phyloP scores from a whole-genome alignment of 2,113 vertebrate genomes.

The Catharus minimus region DNA sequence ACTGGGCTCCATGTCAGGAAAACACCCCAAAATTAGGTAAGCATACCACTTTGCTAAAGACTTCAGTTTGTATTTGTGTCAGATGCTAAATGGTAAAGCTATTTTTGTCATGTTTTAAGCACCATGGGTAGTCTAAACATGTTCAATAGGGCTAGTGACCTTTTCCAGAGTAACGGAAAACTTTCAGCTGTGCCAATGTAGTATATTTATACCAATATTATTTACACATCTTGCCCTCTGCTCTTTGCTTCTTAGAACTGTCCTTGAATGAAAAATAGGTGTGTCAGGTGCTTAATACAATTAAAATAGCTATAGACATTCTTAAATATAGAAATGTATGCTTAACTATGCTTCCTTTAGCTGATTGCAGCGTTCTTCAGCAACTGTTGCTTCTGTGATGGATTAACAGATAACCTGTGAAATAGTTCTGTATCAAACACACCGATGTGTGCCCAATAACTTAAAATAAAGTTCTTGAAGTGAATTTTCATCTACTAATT shows the following conservation, averaged over 20 bases:
- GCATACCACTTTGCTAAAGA: slow-evolving; percentile 3
- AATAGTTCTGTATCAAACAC: background rate
- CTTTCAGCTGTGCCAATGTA: slow-evolving; percentile 43
- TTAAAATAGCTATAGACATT: slow-evolving; percentile 7
- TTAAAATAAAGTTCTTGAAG: background rate
- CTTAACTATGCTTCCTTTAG: background rate
- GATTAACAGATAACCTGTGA: background rate
- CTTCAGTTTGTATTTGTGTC: slow-evolving; percentile 34
- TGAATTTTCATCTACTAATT: background rate
- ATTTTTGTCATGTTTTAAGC: slow-evolving; percentile 60
- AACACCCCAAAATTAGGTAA: slow-evolving; percentile 24
- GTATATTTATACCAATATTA: slow-evolving; percentile 71
- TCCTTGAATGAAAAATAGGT: slow-evolving; percentile 50
- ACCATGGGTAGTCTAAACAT: slow-evolving; percentile 65
- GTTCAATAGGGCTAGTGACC: slow-evolving; percentile 65
- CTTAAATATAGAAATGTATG: background rate
- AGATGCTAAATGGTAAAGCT: slow-evolving; percentile 50
- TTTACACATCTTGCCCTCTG: slow-evolving; percentile 58
- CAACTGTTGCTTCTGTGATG: background rate
- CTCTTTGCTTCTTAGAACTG: slow-evolving; percentile 38
- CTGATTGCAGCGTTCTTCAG: background rate
- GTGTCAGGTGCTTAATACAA: slow-evolving; percentile 10
- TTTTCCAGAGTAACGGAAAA: slow-evolving; percentile 70
- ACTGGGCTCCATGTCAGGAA: background rate
- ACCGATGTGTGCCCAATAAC: background rate